Percentiles rank a stretch among this genome's conserved stretches.
These are phyloP conservation scores for Xiphorhynchus elegans DNA, from an alignment of 2,113 vertebrate genomes.

Conservation along the genomic window DNA sequence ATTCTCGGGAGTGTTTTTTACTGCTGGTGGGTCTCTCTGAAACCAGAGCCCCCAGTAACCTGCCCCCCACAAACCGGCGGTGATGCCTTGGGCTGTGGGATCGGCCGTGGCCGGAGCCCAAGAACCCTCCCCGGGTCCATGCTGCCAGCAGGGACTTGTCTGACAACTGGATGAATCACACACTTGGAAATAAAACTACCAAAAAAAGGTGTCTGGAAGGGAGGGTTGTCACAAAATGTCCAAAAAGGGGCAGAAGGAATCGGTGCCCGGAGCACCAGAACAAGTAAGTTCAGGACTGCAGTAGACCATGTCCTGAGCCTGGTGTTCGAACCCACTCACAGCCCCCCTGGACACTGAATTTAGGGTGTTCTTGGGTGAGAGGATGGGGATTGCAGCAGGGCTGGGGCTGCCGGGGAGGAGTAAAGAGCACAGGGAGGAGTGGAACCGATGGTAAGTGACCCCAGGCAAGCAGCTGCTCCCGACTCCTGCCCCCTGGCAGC, in stretches of 20 bases:
- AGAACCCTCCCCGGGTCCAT: not conserved
- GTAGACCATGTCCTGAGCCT: accelerated
- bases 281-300: not conserved
- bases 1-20: not conserved
- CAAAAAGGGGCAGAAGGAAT: not conserved
- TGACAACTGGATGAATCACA: not conserved
- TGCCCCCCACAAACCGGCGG: no score
- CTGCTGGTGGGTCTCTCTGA: not conserved
- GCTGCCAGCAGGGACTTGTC: not conserved
- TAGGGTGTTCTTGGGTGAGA: not conserved
- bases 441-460: not conserved
- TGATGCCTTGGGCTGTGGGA: accelerated
- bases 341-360: not conserved
- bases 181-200: not conserved
- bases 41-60: not conserved
- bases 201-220: accelerated
- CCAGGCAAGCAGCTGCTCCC: not conserved
- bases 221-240: not conserved
- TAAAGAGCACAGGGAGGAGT: not conserved
- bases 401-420: not conserved
- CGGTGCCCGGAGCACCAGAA: not conserved
- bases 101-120: accelerated
- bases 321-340: not conserved
- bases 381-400: not conserved
- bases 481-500: accelerated